Conservation (phyloP, 2,797 vertebrate species). For the Micromesistius poutassou region DNA sequence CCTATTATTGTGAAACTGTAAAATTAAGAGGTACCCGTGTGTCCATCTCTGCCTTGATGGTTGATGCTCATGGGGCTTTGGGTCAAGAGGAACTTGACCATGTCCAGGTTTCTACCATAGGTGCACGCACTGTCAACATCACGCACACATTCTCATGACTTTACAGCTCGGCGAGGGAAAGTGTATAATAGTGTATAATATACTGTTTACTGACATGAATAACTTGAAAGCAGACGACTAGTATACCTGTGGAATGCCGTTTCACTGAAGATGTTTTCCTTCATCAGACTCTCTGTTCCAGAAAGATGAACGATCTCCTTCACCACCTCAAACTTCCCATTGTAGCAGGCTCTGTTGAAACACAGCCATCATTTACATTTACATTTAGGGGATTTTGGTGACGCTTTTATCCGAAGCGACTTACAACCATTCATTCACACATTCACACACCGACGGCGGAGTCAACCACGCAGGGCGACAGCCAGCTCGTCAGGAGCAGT, state of each 20-base stretch:
- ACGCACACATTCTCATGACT: background rate
- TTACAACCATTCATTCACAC: too few relatives aligned
- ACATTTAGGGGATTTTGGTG: too few relatives aligned
- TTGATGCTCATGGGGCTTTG: slow-evolving; percentile 89
- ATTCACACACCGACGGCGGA: too few relatives aligned
- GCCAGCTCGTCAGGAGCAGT: too few relatives aligned
- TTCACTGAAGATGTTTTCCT: slow-evolving; percentile 98
- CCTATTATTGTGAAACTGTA: background rate
- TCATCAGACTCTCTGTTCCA: slow-evolving; percentile 88
- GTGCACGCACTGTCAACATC: slow-evolving; percentile 82
- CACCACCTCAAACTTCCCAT: slow-evolving; percentile 82
- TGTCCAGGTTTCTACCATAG: slow-evolving; percentile 88
- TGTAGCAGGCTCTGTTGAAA: slow-evolving; percentile 86
- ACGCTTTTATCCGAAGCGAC: too few relatives aligned
- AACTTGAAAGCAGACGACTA: background rate
- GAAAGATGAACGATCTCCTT: slow-evolving; percentile 87
- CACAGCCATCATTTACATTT: slow-evolving; percentile 13
- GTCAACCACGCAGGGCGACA: too few relatives aligned
- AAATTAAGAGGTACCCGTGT: slow-evolving; percentile 79
- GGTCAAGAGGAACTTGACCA: slow-evolving; percentile 89
- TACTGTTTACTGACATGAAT: background rate
- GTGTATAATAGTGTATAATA: too few relatives aligned
- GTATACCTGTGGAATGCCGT: slow-evolving; percentile 90
- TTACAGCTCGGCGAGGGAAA: too few relatives aligned
- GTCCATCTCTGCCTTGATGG: slow-evolving; percentile 91